These are phyloP conservation scores for Eupeodes luniger DNA, from an alignment of 2,888 invertebrate species.

Conservation along the genomic window DNA sequence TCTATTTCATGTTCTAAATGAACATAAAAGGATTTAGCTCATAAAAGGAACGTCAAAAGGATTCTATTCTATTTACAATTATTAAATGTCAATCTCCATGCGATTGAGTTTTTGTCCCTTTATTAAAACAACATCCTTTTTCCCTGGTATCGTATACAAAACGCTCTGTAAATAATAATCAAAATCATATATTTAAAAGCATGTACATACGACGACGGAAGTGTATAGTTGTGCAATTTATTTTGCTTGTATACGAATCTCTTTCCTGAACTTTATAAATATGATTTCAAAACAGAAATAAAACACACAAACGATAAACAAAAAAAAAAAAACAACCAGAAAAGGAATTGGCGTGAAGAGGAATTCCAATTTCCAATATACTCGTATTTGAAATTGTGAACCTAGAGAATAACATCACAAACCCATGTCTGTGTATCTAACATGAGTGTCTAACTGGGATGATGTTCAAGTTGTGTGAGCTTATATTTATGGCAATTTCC, in stretches of 20 bases:
- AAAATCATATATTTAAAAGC: no score
- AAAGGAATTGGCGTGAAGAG: not conserved
- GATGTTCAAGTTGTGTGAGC: conserved; percentile 8
- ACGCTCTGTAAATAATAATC: no score
- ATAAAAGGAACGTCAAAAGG: no score
- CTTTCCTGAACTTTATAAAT: not conserved
- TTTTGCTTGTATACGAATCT: not conserved
- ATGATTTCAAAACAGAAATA: not conserved
- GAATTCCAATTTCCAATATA: not conserved
- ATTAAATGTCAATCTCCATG: no score
- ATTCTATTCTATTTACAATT: no score
- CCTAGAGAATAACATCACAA: not conserved
- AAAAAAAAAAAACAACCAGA: not conserved
- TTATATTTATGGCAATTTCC: conserved; percentile 35
- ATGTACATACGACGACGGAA: no score
- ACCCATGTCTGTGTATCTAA: not conserved
- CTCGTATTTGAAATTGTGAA: not conserved
- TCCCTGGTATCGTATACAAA: no score
- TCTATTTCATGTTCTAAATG: no score
- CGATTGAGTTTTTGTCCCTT: no score
- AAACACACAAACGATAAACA: not conserved
- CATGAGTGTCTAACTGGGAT: not conserved
- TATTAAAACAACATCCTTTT: no score
- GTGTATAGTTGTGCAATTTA: no score
- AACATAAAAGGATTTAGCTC: no score